phyloP scores from a whole-genome alignment of 2,113 vertebrate genomes.

The Equus quagga region DNA sequence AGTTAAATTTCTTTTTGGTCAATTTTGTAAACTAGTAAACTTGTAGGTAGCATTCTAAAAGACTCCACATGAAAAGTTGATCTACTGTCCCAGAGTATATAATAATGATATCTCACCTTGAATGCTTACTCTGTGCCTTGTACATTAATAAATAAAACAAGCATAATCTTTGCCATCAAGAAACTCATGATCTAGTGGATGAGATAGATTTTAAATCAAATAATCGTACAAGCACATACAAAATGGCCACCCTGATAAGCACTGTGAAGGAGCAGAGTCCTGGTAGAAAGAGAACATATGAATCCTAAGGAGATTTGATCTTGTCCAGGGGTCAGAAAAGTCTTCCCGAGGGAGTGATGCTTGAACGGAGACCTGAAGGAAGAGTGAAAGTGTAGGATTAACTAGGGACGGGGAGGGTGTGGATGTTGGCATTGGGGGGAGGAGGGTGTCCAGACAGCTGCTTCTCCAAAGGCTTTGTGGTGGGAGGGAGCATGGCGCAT shows the following conservation, averaged over 20 bases:
- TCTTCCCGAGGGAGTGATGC: neutral
- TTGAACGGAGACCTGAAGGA: neutral
- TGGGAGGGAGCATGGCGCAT: neutral
- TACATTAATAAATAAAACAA: conserved; percentile 20
- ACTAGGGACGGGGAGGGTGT: neutral
- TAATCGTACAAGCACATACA: neutral
- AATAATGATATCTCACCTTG: neutral
- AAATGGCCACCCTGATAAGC: neutral
- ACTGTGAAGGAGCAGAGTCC: neutral
- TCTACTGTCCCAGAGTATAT: neutral
- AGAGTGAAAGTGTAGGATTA: neutral
- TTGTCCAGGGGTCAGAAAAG: neutral
- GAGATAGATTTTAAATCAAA: neutral
- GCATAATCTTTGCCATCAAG: conserved; percentile 1
- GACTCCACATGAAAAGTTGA: neutral
- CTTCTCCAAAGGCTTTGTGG: neutral
- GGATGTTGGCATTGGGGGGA: neutral
- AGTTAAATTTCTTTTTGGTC: neutral
- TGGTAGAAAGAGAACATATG: neutral
- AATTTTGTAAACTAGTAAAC: neutral
- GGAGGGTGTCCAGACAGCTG: neutral
- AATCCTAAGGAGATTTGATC: neutral
- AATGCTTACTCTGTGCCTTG: neutral
- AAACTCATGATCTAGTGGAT: conserved; percentile 1
- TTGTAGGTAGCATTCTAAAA: neutral